Conservation (phyloP, 2,888 invertebrate genomes). For the Embidobia sp. region DNA sequence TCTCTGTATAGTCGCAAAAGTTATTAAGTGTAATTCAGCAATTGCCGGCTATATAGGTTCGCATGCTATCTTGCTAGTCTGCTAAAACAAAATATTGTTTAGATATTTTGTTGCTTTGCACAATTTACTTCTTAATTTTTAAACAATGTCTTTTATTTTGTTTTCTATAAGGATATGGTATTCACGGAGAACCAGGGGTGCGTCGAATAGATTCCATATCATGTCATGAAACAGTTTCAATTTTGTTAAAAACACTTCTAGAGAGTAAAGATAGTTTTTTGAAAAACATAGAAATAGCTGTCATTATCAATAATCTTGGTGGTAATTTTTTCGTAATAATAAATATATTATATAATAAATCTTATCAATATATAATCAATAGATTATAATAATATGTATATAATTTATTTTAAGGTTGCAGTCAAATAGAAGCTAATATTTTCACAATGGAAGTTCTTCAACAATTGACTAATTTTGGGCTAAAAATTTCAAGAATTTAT, state of each 20-base stretch:
- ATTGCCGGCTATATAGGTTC: no score
- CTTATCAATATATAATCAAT: no score
- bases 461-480: constrained; percentile 69
- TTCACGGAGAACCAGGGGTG: constrained; percentile 84
- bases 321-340: no score
- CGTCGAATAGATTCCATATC: constrained; percentile 81
- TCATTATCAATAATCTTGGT: constrained; percentile 89
- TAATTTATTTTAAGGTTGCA: constrained; percentile 82
- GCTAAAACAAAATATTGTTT: no score
- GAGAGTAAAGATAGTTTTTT: constrained; percentile 49
- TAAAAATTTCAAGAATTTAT: constrained; percentile 72
- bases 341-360: no score
- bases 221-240: constrained; percentile 47
- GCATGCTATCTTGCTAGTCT: no score
- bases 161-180: constrained; percentile 81
- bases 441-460: constrained; percentile 77
- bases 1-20: no score
- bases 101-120: not conserved
- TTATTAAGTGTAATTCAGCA: no score
- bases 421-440: constrained; percentile 73
- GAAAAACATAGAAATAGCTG: constrained; percentile 81
- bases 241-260: constrained; percentile 30
- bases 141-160: not conserved
- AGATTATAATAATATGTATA: constrained; percentile 2
- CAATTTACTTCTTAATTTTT: constrained; percentile 28